Base-by-base conservation (phyloP, 1,140 invertebrate species). In the Bombus confusus region DNA sequence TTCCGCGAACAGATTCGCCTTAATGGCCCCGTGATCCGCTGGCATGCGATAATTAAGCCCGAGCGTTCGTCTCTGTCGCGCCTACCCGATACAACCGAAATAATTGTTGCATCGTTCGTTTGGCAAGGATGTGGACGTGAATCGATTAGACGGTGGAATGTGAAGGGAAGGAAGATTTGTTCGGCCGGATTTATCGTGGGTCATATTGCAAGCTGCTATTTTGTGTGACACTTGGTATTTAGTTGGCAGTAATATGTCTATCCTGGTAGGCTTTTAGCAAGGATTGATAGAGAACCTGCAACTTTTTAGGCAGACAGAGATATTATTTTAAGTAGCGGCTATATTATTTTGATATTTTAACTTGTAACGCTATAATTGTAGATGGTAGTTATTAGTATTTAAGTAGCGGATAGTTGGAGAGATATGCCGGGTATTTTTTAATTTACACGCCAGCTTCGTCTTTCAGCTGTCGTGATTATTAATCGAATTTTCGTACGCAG, bases 1-100 rank as follows among this genome's bases (percentile, higher is more conserved):
- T 83, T 83, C 81, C 62, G 25, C 81, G 62, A 77, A 68, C 41
- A 37, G 81, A 68, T 83, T 52, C 81, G 28, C 73, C n/a, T 77
- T 83, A 83, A 83, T 83, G 73, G 74, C 31, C 34, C 25, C 34
- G 43, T 43, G 73, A 77, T 68, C 59, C 34, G n/a, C 62, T 57
- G 62, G 64, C 62, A 69, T 34, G 62, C 81, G 62, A 77, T 77
- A 83, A 83, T 83, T 77, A 77, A 81, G 47, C 37, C 34, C 34
- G 37, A 28, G n/a, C 72, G 72, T 43, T 31, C 39, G 41, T 43
- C 72, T 74, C 72, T 74, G 41, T 47, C n/a, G 8, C 72, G 18
- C 28, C 52, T 34, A 28, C 9, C 18, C 31, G 57, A 18, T 25
- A 37, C 71, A 34, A 10, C 12, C n/a, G 28, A 80, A 69, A 80